These are phyloP conservation scores for Pollenia angustigena DNA, from an alignment of 2,888 invertebrate genomes.

Conservation along the genomic window DNA sequence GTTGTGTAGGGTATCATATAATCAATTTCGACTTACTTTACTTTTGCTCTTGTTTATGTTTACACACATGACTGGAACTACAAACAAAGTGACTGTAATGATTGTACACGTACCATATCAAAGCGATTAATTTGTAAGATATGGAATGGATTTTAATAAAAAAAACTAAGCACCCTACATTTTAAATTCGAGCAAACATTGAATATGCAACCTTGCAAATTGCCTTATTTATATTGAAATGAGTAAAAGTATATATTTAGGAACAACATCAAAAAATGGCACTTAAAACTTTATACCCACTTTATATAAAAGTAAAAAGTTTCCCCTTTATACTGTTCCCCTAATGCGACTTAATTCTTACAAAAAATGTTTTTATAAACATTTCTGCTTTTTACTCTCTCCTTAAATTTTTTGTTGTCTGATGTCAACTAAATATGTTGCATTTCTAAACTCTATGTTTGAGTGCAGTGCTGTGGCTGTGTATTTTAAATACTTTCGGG, in stretches of 20 bases:
- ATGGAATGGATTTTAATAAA: background rate
- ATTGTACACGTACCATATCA: slow-evolving; percentile 30
- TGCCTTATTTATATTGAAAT: too few species aligned
- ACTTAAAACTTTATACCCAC: too few species aligned
- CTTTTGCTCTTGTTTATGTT: background rate
- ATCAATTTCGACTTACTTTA: too few species aligned
- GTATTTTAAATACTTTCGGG: slow-evolving; percentile 50
- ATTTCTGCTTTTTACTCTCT: background rate
- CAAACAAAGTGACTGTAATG: slow-evolving; percentile 33
- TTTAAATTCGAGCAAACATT: too few species aligned
- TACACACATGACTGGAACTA: slow-evolving; percentile 26
- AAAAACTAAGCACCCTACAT: too few species aligned
- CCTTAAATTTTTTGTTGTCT: slow-evolving; percentile 9
- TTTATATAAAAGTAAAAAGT: too few species aligned
- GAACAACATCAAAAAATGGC: too few species aligned
- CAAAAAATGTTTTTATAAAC: background rate
- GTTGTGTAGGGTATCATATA: too few species aligned
- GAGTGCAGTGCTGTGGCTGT: slow-evolving; percentile 28
- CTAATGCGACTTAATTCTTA: slow-evolving; percentile 2
- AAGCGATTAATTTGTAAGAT: slow-evolving; percentile 46
- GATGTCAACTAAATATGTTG: slow-evolving; percentile 53
- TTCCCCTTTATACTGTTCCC: background rate
- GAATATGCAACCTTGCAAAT: too few species aligned
- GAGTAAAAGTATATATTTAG: too few species aligned
- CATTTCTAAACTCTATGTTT: slow-evolving; percentile 25